phyloP scores from a whole-genome alignment of 2,113 vertebrate genomes.

The Lophochroa leadbeateri region DNA sequence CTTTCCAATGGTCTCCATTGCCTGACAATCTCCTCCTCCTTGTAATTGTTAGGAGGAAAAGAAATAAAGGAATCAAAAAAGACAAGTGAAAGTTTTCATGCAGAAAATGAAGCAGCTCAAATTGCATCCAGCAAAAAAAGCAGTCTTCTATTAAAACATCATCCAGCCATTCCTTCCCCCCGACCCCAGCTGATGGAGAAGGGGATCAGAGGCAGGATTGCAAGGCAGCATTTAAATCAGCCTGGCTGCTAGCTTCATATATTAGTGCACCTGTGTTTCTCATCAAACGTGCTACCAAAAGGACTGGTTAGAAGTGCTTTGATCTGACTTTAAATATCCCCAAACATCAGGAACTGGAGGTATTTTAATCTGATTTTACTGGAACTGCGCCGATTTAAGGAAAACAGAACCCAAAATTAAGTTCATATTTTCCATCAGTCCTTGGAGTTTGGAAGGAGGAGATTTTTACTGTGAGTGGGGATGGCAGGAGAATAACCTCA shows the following conservation, averaged over 20 bases:
- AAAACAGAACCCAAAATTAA: slow-evolving; percentile 65
- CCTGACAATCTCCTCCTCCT: not conserved
- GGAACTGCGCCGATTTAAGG: slow-evolving; percentile 55
- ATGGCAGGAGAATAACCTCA: not conserved
- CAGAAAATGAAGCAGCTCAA: slow-evolving; percentile 35
- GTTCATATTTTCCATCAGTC: slow-evolving; percentile 49
- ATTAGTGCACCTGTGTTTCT: slow-evolving; percentile 73
- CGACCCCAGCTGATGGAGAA: slow-evolving; percentile 31
- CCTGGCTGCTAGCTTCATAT: not conserved
- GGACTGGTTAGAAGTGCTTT: slow-evolving; percentile 61
- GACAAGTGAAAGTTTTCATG: not conserved
- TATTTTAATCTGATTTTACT: slow-evolving; percentile 76
- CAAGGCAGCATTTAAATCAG: slow-evolving; percentile 59
- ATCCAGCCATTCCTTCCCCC: not conserved
- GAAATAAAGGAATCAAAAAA: not conserved
- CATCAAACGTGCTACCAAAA: slow-evolving; percentile 72
- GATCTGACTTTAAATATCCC: slow-evolving; percentile 73
- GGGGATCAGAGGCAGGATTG: slow-evolving; percentile 54
- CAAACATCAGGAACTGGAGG: slow-evolving; percentile 69
- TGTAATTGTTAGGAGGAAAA: not conserved
- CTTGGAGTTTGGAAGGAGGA: not conserved
- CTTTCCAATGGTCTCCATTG: not conserved
- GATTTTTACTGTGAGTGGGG: not conserved
- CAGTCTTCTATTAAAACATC: slow-evolving; percentile 40
- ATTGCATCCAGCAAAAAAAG: not conserved